Conservation (phyloP, 2,797 vertebrate species). For the Hipposideros larvatus region DNA sequence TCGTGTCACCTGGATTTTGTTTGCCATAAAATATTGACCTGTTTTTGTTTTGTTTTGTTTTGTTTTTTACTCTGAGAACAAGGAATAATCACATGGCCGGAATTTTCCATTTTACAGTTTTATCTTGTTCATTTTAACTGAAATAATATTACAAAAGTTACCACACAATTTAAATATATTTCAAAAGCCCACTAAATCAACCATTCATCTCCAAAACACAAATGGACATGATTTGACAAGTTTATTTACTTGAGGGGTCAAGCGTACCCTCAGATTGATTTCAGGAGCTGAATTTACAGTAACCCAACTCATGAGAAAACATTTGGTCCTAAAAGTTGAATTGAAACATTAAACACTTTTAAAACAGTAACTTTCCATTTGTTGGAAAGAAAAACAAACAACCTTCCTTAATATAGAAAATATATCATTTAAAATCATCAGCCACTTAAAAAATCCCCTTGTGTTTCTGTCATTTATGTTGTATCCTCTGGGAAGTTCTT, state of each 20-base stretch:
- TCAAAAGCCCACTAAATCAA: neutral
- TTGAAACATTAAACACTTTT: slow-evolving; percentile 59
- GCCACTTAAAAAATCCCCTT: slow-evolving; percentile 73
- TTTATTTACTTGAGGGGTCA: slow-evolving; percentile 62
- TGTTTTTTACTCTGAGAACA: neutral
- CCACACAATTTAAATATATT: slow-evolving; percentile 5
- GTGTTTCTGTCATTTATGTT: slow-evolving; percentile 80
- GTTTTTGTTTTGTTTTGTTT: neutral
- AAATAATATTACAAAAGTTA: slow-evolving; percentile 55
- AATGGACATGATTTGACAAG: slow-evolving; percentile 36
- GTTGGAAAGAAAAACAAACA: slow-evolving; percentile 75
- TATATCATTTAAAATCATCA: slow-evolving; percentile 77
- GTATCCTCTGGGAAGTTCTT: slow-evolving; percentile 79
- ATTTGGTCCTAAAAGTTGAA: neutral
- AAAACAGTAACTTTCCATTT: slow-evolving; percentile 75
- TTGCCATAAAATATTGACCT: slow-evolving; percentile 45
- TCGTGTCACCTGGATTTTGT: slow-evolving; percentile 61
- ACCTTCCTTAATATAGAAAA: slow-evolving; percentile 61
- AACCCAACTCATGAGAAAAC: slow-evolving; percentile 73
- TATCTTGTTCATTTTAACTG: slow-evolving; percentile 52
- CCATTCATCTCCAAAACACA: slow-evolving; percentile 27
- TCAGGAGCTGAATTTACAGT: slow-evolving; percentile 69
- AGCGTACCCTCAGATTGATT: slow-evolving; percentile 37
- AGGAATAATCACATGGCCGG: slow-evolving; percentile 29
- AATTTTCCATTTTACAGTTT: slow-evolving; percentile 58